These are phyloP conservation scores for Spea hammondii DNA, from an alignment of 2,797 vertebrate genomes.

Conservation along the genomic window DNA sequence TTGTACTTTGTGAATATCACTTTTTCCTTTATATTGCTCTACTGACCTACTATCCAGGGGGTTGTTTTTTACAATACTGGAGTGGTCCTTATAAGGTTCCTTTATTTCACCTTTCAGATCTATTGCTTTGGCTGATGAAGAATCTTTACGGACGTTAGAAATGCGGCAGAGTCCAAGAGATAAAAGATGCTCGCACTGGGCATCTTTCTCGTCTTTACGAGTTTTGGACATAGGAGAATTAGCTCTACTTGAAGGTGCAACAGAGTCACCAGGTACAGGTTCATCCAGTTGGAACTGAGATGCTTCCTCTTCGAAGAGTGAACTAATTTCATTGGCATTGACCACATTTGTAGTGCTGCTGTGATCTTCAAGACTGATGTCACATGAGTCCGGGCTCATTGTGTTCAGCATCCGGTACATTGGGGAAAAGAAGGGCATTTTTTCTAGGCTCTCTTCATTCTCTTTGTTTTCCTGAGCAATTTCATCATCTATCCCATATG, in stretches of 20 bases:
- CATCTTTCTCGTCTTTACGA: conserved; percentile 65
- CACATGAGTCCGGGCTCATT: conserved; percentile 63
- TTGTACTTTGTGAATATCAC: not conserved
- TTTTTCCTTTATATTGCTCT: conserved; percentile 14
- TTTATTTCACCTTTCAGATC: not conserved
- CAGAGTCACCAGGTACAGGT: conserved; percentile 31
- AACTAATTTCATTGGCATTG: conserved; percentile 66
- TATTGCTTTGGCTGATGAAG: conserved; percentile 17
- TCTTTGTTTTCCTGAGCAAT: conserved; percentile 63
- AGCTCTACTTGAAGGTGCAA: conserved; percentile 55
- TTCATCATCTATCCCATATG: conserved; percentile 51
- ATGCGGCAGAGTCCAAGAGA: conserved; percentile 64
- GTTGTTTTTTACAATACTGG: conserved; percentile 32
- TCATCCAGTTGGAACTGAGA: conserved; percentile 62
- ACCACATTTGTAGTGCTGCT: conserved; percentile 56
- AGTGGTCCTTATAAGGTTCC: conserved; percentile 23
- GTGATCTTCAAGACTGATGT: conserved; percentile 55
- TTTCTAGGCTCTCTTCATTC: conserved; percentile 61
- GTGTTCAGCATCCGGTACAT: conserved; percentile 66
- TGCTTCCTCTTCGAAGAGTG: conserved; percentile 65
- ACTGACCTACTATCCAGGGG: not conserved
- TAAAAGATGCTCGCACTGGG: conserved; percentile 70
- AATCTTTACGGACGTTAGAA: conserved; percentile 58
- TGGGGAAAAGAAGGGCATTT: conserved; percentile 61
- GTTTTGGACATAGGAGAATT: conserved; percentile 25